Conservation (phyloP, 2,113 vertebrate species). For the Motacilla tschutschensis region DNA sequence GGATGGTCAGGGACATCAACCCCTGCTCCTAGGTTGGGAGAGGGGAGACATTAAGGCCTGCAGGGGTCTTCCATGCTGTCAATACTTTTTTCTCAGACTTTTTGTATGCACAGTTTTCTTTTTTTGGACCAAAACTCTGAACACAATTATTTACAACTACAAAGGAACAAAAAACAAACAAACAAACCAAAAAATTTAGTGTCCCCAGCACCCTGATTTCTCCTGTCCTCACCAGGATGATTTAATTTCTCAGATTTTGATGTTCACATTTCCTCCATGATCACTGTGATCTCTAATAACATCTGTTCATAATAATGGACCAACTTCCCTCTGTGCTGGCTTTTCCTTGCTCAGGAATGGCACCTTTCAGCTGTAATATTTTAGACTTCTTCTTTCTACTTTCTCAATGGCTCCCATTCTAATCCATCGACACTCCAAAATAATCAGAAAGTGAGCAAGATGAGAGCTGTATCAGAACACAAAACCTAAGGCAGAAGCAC, state of each 20-base stretch:
- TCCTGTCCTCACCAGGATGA: not conserved
- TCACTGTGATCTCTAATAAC: rapidly evolving
- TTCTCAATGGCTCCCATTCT: not conserved
- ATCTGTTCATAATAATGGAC: not conserved
- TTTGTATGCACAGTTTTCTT: not conserved
- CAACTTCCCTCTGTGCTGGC: not conserved
- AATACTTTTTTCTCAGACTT: not conserved
- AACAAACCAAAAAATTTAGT: no score
- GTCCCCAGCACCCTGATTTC: not conserved
- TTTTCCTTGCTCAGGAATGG: not conserved
- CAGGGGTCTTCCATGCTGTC: rapidly evolving
- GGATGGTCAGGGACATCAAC: not conserved
- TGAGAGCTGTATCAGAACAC: not conserved
- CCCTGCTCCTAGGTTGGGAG: not conserved
- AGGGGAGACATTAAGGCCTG: not conserved
- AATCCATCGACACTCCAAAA: not conserved
- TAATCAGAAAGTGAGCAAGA: not conserved
- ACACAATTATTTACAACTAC: not conserved
- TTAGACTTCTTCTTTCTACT: not conserved
- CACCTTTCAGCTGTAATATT: not conserved
- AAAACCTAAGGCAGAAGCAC: not conserved
- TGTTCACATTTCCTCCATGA: not conserved
- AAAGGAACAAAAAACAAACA: not conserved
- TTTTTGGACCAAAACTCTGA: not conserved
- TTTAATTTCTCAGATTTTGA: not conserved